Evolutionary conservation across 2,888 invertebrate genomes (phyloP), one percentile per base, ranked within the genome.

Genomic region (Mamestra brassicae): DNA sequence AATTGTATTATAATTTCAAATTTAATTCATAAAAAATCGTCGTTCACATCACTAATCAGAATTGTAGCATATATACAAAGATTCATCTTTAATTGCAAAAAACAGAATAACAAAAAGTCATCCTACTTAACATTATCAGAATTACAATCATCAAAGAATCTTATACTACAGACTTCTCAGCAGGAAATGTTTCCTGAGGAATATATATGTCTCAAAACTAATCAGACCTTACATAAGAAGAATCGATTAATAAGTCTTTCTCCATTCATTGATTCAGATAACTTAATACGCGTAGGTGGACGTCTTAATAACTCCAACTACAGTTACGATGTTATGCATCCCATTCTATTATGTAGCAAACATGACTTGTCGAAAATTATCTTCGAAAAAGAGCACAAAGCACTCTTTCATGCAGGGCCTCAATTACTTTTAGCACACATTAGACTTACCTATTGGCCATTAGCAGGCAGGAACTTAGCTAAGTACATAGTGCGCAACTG

Each of bases 181-280:
- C 36, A 57, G 26, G 65, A 76, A 69, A 72, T 76, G 72, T 69
- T 76, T 47, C 65, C 72, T n/a, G 72, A 55, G 45, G 68, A 76
- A 68, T 72, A 69, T 65, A 8, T 1, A n/a, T 5, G 8, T 52
- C 63, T 71, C 13, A 63, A 63, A 65, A 34, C 13, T 17, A 57
- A 50, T 38, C 54, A 67, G n/a, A 2, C 57, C 34, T 61, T 65
- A 50, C 64, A 65, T 15, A 50, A 50, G 45, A 71, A 71, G 13
- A 17, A 52, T 52, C 17, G 52, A 52, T 17, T 52, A 52, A 52
- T 52, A 17, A 17, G 52, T 52, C 52, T 52, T 52, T 17, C 52
- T 52, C 52, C 17, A 2, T 17, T 52, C 17, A 52, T 52, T 17
- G 52, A 17, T 52, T 52, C 52, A 52, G 50, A 52, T 17, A 52